Evolutionary conservation across 2,797 vertebrate species (phyloP), one percentile per base, ranked within the genome.

Genomic region (Cryptoblepharus egeriae): DNA sequence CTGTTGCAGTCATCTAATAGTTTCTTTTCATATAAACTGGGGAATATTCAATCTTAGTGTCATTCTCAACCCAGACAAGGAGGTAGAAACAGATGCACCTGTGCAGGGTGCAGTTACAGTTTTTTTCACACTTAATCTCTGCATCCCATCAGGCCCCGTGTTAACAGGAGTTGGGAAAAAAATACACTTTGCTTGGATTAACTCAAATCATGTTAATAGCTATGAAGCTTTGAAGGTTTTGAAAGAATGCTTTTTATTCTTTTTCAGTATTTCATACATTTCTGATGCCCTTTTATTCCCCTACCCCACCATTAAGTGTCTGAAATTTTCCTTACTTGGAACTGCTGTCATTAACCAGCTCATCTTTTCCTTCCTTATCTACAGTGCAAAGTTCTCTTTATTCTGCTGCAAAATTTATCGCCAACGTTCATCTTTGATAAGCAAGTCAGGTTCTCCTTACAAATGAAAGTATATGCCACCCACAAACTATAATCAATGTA

Each of bases 351-450:
- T 0, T 58, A 60, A 35, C 75, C 22, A 1, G 0, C 12, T 67
- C 3, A 77, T 57, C 81, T 2, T 35, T 57, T 75, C n/a, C 57
- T 83, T 75, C 0, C 75, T 35, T 68, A 16, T 11, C 30, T 11
- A 39, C 22, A 68, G 16, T 13, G 30, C 67, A 80, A 85, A 35
- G 24, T 72, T 85, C 68, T 72, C 30, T 5, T 81, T 26, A 70
- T 75, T 9, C 0, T 70, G 30, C 67, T 0, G 1, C 20, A 81
- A 63, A 77, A 0, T 0, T 72, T 45, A 74, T 63, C 7, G 65
- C 81, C 76, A 24, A 80, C 7, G 42, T 42, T 65, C 49, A n/a
- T n/a, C n/a, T n/a, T n/a, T n/a, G 1, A 52, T 32, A 79, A 67
- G 57, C 64, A 11, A 55, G 0, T 22, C 75, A 45, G 39, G 57